These are phyloP conservation scores for Agriopis aurantiaria DNA, from an alignment of 2,888 invertebrate species.

Conservation along the genomic window DNA sequence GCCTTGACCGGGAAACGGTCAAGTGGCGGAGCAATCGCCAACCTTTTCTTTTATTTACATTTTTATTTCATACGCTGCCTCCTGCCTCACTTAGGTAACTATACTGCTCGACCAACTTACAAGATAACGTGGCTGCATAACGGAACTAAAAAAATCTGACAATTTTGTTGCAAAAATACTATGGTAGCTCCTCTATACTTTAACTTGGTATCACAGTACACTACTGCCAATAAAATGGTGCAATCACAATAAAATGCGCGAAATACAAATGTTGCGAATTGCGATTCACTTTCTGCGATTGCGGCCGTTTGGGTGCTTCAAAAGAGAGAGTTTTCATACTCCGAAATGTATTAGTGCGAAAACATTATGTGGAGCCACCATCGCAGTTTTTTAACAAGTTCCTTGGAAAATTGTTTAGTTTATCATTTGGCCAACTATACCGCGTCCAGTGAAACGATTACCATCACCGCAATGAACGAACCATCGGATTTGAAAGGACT, in stretches of 20 bases:
- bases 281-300: slow-evolving; percentile 13
- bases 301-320: background rate
- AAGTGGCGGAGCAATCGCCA: slow-evolving; percentile 8
- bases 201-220: background rate
- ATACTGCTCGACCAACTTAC: background rate
- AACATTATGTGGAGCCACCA: background rate
- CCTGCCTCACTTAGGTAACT: background rate
- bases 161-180: background rate
- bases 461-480: no score
- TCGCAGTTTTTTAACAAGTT: background rate
- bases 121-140: background rate
- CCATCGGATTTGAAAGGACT: no score
- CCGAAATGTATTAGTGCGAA: background rate
- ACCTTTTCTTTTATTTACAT: slow-evolving; percentile 17
- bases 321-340: background rate
- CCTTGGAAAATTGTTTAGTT: no score
- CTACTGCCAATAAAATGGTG: slow-evolving; percentile 8
- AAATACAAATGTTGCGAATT: slow-evolving; percentile 15
- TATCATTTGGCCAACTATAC: no score
- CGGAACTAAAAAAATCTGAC: background rate
- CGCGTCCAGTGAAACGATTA: no score
- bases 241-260: slow-evolving; percentile 16
- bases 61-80: slow-evolving; percentile 4
- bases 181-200: background rate
- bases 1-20: slow-evolving; percentile 24